A percentile compares a stretch with the other conserved stretches of the same genome.
Evolutionary conservation across 2,888 invertebrate genomes (phyloP).

Genomic region (Syrista parreyssii): DNA sequence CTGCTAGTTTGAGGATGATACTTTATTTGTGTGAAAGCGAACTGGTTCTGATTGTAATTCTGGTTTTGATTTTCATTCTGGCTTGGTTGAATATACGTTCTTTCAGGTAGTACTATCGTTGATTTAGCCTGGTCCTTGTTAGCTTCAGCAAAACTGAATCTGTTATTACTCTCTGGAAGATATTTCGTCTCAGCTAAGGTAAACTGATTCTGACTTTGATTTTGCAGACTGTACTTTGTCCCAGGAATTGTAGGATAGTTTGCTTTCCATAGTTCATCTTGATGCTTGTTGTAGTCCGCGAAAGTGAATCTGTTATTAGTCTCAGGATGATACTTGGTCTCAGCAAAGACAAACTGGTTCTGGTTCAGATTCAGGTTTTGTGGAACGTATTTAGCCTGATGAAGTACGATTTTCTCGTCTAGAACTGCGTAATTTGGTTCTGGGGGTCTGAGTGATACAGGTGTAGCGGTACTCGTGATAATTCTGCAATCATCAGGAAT

Average conservation of each 20-base stretch:
- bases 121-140: not conserved
- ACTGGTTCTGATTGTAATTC: not conserved
- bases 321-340: not conserved
- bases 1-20: not conserved
- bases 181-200: not conserved
- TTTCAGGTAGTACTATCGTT: not conserved
- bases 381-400: not conserved
- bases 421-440: not conserved
- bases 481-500: not conserved
- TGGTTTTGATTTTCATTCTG: not conserved
- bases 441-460: not conserved
- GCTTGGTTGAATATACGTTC: not conserved
- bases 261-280: not conserved
- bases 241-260: not conserved
- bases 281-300: not conserved
- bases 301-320: not conserved
- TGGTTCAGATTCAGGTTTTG: not conserved
- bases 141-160: not conserved
- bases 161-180: not conserved
- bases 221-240: not conserved
- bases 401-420: not conserved
- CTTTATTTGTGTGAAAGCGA: not conserved
- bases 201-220: not conserved
- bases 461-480: not conserved
- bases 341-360: not conserved